Evolutionary conservation across 2,113 vertebrate species (phyloP).

Genomic region (Regulus satrapa): DNA sequence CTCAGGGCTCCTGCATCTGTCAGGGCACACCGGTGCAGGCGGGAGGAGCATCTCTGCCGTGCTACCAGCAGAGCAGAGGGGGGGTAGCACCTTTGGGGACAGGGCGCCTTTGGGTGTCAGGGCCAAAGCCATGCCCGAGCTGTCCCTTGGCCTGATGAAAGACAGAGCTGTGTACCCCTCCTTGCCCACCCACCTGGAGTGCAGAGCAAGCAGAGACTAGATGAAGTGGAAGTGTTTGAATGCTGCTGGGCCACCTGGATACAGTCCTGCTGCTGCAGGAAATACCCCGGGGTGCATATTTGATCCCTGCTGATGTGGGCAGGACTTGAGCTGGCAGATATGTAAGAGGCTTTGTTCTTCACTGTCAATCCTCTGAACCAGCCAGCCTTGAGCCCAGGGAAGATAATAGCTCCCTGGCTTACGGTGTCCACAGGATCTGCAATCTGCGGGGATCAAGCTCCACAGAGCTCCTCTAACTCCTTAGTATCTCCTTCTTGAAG

Average conservation of each 20-base stretch:
- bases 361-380: conserved; percentile 28
- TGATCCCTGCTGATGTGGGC: neutral
- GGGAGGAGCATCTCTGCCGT: neutral
- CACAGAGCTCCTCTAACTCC: neutral
- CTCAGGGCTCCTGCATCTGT: accelerated
- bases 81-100: neutral
- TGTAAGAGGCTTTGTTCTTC: conserved; percentile 53
- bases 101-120: no score
- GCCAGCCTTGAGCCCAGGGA: neutral
- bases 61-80: neutral
- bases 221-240: accelerated
- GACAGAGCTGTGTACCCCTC: neutral
- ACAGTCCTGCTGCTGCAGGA: neutral
- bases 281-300: neutral
- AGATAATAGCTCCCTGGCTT: conserved; percentile 47
- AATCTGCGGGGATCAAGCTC: conserved; percentile 16
- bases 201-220: neutral
- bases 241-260: neutral
- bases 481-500: neutral
- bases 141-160: neutral
- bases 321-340: conserved; percentile 27
- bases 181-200: accelerated
- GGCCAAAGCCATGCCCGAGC: neutral
- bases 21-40: neutral
- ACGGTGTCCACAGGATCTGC: conserved; percentile 2